Evolutionary conservation across 1,140 invertebrate genomes (phyloP).

Genomic region (Cheumatopsyche charites): DNA sequence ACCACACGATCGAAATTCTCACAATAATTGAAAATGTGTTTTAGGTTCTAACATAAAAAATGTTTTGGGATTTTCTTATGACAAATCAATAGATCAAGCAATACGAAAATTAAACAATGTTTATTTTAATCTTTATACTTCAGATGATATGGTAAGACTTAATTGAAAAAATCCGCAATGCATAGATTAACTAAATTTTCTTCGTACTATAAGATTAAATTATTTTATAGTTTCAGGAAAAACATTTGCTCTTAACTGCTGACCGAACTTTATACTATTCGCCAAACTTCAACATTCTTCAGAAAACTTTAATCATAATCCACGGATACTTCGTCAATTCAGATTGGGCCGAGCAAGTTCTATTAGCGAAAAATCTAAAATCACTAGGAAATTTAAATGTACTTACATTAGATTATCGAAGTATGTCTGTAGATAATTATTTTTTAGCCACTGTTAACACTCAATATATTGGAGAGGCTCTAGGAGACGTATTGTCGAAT

Average conservation of each 20-base stretch:
- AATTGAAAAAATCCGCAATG: no score
- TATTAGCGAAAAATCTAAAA: not conserved
- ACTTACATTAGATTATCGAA: not conserved
- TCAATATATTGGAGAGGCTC: constrained; percentile 53
- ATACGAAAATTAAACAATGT: no score
- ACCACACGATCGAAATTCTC: no score
- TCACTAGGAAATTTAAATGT: not conserved
- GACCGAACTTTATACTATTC: not conserved
- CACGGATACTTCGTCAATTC: not conserved
- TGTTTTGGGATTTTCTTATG: no score
- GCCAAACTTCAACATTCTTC: not conserved
- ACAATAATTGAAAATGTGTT: no score
- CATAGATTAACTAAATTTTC: no score
- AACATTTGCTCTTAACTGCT: not conserved
- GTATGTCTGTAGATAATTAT: constrained; percentile 47
- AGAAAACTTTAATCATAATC: not conserved
- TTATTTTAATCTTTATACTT: no score
- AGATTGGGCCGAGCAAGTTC: no score
- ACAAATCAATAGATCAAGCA: no score
- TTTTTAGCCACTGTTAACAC: constrained; percentile 53
- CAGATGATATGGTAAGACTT: no score
- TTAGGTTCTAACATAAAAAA: no score
- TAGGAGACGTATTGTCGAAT: constrained; percentile 52
- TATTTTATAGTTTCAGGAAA: not conserved
- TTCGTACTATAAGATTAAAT: no score